Evolutionary conservation across 2,797 vertebrate species (phyloP), one percentile per base, ranked within the genome.

Genomic region (Erithacus rubecula): DNA sequence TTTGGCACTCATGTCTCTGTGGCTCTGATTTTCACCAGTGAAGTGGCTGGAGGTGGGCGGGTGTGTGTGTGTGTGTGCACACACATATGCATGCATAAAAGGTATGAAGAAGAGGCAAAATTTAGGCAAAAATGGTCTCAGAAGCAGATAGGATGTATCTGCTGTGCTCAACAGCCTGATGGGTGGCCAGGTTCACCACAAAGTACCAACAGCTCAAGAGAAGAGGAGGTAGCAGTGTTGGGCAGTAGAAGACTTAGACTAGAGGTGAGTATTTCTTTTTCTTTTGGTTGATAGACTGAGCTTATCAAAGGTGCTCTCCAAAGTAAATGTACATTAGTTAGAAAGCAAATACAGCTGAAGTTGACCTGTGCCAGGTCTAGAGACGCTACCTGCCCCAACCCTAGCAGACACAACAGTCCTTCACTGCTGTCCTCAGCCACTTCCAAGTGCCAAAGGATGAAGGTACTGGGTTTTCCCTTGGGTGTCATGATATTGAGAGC

Each of bases 1-100:
- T 93, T 93, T 96, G 96, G 92, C 91, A 96, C 92, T 96, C 91
- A 86, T 92, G 88, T 95, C 89, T 92, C 89, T 93, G 92, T 84
- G 87, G 68, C 87, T 96, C 90, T 88, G 72, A 86, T 89, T 91
- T 92, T 89, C 81, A 91, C 85, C 86, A 90, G 70, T 91, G 87
- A 89, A 95, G 93, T 77, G 87, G 65, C 78, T 87, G 83, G 87
- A 93, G 52, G 85, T 60, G 88, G 56, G 83, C 4, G 1, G 2
- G 4, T 39, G 52, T 23, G 36, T 20, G 23, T 43, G 23, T 43
- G 34, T 36, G 15, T 4, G 36, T 41, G 32, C 8, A 7, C 72
- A 34, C 15, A 5, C 15, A 34, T 46, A 47, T 86, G 68, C 22
- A 8, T 83, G 81, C 87, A 72, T 75, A 72, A 72, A 87, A 46